Evolutionary conservation across 2,888 invertebrate genomes (phyloP).

Genomic region (Perizoma affinitatum): DNA sequence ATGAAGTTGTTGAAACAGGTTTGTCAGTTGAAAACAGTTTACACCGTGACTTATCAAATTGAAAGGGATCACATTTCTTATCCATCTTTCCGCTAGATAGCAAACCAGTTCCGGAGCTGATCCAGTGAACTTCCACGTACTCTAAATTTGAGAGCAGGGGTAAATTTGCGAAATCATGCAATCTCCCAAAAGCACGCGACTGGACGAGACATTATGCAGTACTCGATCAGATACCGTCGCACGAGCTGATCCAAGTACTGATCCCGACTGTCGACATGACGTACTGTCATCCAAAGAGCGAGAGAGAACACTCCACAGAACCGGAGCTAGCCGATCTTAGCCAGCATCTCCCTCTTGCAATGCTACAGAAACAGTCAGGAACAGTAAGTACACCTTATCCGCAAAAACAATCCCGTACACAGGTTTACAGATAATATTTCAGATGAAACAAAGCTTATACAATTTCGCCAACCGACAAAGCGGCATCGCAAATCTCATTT

Average conservation of each 20-base stretch:
- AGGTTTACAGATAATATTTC: constrained; percentile 64
- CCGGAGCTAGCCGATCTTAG: no score
- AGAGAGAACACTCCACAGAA: no score
- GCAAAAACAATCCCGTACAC: constrained; percentile 59
- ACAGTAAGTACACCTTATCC: constrained; percentile 43
- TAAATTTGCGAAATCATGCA: constrained; percentile 45
- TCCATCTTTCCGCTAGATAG: constrained; percentile 28
- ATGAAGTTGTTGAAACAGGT: constrained; percentile 6
- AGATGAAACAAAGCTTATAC: constrained; percentile 78
- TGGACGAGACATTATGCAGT: constrained; percentile 23
- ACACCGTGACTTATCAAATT: constrained; percentile 9
- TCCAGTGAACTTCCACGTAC: constrained; percentile 35
- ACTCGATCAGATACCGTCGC: constrained; percentile 35
- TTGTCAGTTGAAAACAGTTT: constrained; percentile 2
- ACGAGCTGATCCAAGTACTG: constrained; percentile 12
- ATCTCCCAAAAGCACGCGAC: constrained; percentile 41
- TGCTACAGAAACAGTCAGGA: constrained; percentile 6
- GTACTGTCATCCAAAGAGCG: not conserved
- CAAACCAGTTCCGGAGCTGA: constrained; percentile 25
- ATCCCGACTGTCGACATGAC: not conserved
- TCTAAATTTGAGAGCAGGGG: constrained; percentile 40
- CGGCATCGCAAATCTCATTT: constrained; percentile 81
- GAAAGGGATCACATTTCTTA: constrained; percentile 21
- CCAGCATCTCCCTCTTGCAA: not conserved
- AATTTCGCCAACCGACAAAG: constrained; percentile 78